Conservation (phyloP, 2,797 vertebrate species). For the Labeo calbasu region DNA sequence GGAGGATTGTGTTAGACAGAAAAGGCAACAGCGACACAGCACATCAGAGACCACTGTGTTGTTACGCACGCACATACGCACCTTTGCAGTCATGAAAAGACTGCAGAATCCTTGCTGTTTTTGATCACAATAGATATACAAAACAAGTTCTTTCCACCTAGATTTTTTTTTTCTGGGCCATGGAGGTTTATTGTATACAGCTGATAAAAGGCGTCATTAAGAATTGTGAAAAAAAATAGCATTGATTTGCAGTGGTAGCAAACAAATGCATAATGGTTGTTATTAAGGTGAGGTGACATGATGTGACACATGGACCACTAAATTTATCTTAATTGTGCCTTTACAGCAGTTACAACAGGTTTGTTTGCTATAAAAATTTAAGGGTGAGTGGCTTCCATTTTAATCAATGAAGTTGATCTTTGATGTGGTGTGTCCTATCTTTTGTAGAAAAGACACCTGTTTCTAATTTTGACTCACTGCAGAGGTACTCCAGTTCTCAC, state of each 20-base stretch:
- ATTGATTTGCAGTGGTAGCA: neutral
- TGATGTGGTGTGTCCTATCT: too few species aligned
- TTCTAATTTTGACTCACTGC: too few species aligned
- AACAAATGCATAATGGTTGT: neutral
- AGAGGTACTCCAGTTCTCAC: too few species aligned
- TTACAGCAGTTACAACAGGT: neutral
- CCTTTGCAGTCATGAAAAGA: neutral
- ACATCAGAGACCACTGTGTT: constrained; percentile 11
- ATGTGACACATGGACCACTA: neutral
- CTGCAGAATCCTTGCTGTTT: neutral
- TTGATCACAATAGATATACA: constrained; percentile 7
- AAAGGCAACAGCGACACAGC: constrained; percentile 8
- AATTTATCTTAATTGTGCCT: neutral
- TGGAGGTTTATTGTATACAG: neutral
- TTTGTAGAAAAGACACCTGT: too few species aligned
- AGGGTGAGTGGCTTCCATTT: too few species aligned
- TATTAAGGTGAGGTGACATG: neutral
- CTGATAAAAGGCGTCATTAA: neutral
- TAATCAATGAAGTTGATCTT: too few species aligned
- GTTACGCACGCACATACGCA: neutral
- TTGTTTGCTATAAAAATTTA: too few species aligned
- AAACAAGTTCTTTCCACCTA: neutral
- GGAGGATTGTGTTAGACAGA: constrained; percentile 7
- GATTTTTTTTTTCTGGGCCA: neutral
- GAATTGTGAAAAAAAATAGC: neutral